Evolutionary conservation across 1,140 invertebrate species (phyloP).

Genomic region (Drosophila tani): DNA sequence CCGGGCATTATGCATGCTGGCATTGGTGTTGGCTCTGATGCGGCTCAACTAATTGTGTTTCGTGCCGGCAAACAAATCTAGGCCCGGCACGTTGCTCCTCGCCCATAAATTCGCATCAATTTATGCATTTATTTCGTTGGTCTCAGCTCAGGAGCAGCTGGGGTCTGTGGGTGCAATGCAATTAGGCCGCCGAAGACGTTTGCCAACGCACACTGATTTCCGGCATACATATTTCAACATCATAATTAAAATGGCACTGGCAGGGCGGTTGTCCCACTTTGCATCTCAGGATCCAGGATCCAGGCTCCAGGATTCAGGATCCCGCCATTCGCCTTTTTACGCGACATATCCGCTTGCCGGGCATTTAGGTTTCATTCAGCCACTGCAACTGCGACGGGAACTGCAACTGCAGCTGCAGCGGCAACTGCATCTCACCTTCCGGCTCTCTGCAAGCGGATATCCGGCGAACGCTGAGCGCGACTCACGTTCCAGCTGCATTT

Average conservation of each 20-base stretch:
- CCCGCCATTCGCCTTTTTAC: conserved; percentile 64
- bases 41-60: conserved; percentile 78
- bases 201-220: conserved; percentile 40
- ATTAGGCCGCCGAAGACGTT: conserved; percentile 58
- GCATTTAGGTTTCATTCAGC: conserved; percentile 75
- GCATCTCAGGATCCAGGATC: not conserved
- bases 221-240: conserved; percentile 43
- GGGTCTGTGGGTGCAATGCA: conserved; percentile 52
- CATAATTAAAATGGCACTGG: conserved; percentile 45
- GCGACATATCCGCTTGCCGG: conserved; percentile 79
- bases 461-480: conserved; percentile 61
- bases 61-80: conserved; percentile 39
- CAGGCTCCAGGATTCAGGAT: conserved; percentile 36
- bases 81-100: conserved; percentile 26
- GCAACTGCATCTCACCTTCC: conserved; percentile 47
- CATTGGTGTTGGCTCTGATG: conserved; percentile 69
- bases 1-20: conserved; percentile 41
- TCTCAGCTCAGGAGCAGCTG: conserved; percentile 36
- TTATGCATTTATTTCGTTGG: conserved; percentile 60
- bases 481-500: conserved; percentile 76
- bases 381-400: conserved; percentile 5
- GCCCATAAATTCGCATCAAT: conserved; percentile 71
- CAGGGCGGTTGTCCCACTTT: conserved; percentile 25
- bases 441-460: conserved; percentile 62
- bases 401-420: conserved; percentile 18